Percentiles rank a stretch among this genome's conserved stretches.
Conservation (phyloP, 37 sponge, comb jelly and placozoan genomes). For the Mnemiopsis leidyi region DNA sequence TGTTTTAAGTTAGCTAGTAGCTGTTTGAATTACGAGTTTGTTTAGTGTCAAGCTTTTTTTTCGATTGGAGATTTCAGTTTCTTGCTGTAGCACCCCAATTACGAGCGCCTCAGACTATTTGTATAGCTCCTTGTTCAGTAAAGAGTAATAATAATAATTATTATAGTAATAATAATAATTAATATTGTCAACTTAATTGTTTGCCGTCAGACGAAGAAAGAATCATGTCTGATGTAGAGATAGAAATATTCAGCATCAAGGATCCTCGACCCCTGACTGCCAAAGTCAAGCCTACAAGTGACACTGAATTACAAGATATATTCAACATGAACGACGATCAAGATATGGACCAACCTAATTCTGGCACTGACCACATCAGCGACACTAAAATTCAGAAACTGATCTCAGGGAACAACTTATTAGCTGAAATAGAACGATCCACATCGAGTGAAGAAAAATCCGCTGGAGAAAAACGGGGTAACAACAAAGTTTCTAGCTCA, state of each 20-base stretch:
- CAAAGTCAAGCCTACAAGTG: background rate
- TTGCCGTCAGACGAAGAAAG: too few species aligned
- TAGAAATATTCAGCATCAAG: background rate
- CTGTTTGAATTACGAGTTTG: background rate
- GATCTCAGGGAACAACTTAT: background rate
- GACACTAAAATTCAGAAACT: background rate
- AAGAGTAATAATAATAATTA: too few species aligned
- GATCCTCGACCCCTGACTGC: background rate
- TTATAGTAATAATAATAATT: too few species aligned
- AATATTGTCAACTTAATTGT: too few species aligned
- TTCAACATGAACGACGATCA: background rate
- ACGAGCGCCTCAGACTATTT: too few species aligned
- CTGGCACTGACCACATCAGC: background rate
- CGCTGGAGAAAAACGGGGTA: background rate
- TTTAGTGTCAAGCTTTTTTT: background rate
- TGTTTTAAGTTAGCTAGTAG: background rate
- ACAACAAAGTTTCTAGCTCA: background rate
- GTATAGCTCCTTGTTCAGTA: too few species aligned
- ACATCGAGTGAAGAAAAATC: background rate
- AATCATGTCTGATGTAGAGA: background rate
- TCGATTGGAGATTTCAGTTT: too few species aligned
- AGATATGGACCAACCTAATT: background rate
- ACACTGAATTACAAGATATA: background rate
- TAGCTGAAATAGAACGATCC: background rate
- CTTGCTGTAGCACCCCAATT: too few species aligned